Percentiles rank a stretch among this genome's conserved stretches.
phyloP scores from a whole-genome alignment of 35 echinoderm and acorn worm species.

The Ophiothrix spiculata region DNA sequence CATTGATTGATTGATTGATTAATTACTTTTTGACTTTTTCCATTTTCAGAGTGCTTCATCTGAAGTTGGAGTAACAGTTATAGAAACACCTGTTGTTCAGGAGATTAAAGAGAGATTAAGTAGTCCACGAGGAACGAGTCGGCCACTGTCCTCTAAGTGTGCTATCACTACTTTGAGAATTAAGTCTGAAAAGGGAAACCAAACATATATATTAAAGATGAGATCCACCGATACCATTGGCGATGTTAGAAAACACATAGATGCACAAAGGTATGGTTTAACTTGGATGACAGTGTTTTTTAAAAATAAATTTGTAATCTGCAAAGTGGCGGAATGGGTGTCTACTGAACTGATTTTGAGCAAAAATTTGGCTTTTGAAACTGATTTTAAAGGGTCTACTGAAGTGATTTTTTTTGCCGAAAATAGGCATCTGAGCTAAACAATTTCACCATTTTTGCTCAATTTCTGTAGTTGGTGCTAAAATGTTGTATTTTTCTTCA shows the following conservation, averaged over 20 bases:
- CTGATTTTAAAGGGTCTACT: no score
- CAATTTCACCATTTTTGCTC: no score
- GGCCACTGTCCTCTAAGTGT: conserved; percentile 2
- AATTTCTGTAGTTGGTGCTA: no score
- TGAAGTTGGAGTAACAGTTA: conserved; percentile 49
- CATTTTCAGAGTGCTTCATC: conserved; percentile 25
- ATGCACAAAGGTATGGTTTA: conserved; percentile 84
- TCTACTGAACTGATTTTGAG: no score
- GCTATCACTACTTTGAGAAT: conserved; percentile 74
- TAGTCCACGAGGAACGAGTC: neutral
- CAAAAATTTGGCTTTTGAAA: no score
- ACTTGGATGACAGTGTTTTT: no score
- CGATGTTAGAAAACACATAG: conserved; percentile 68
- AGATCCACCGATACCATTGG: conserved; percentile 77
- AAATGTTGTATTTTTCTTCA: no score
- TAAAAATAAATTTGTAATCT: no score
- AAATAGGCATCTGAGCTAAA: no score
- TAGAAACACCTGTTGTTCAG: conserved; percentile 68
- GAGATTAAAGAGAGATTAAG: conserved; percentile 44
- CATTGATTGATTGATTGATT: no score
- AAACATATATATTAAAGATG: conserved; percentile 88
- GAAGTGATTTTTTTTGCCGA: no score
- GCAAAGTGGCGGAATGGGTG: no score
- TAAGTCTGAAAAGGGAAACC: conserved; percentile 76
- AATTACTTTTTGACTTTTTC: neutral